Conservation (phyloP, 2,888 invertebrate genomes). For the Nezara viridula region DNA sequence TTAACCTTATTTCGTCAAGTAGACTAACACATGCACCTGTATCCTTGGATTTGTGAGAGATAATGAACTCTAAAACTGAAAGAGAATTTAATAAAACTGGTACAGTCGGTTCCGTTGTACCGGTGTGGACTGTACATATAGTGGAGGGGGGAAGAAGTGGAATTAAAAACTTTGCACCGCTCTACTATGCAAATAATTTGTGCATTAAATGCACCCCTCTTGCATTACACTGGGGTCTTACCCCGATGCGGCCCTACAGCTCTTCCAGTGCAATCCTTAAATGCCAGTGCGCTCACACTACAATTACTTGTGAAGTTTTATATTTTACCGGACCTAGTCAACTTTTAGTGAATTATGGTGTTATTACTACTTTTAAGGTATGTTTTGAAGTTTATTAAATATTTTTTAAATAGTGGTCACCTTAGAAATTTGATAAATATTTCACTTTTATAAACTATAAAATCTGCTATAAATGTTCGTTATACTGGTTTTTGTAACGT, state of each 20-base stretch:
- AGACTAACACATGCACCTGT: no score
- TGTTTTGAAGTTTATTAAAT: neutral
- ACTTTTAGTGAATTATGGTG: neutral
- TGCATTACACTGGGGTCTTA: neutral
- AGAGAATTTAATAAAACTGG: neutral
- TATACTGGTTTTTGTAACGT: no score
- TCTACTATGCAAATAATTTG: conserved; percentile 32
- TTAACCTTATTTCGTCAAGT: no score
- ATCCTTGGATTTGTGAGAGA: no score
- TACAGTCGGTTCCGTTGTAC: neutral
- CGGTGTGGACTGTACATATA: neutral
- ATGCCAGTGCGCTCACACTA: neutral
- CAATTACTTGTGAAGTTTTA: neutral
- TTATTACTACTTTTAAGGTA: neutral
- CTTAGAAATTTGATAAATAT: no score
- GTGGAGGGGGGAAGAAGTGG: neutral
- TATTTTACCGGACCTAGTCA: neutral
- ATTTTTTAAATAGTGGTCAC: no score
- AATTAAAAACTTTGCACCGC: conserved; percentile 26
- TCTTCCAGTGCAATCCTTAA: neutral
- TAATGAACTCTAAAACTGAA: neutral
- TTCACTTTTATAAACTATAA: neutral
- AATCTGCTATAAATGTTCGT: no score
- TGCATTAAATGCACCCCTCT: conserved; percentile 37
- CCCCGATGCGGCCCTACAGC: neutral